These are phyloP conservation scores for Ladona fulva DNA, from an alignment of 1,140 invertebrate species.

Conservation along the genomic window DNA sequence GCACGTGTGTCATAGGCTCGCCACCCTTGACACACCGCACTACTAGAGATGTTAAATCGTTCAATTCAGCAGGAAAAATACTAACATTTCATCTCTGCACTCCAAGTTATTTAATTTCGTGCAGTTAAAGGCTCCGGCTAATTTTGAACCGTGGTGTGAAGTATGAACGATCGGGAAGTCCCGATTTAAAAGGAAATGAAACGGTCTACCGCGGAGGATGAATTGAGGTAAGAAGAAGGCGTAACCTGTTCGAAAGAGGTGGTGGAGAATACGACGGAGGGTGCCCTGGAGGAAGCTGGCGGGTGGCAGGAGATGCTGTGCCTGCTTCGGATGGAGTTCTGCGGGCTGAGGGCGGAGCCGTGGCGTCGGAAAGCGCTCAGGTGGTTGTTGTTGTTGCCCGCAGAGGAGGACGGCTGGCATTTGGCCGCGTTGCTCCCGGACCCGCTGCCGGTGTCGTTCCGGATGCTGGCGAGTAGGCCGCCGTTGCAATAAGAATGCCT, in stretches of 20 bases:
- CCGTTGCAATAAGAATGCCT: conserved; percentile 61
- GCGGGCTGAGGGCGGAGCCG: conserved; percentile 48
- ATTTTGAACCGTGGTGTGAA: too few relatives aligned
- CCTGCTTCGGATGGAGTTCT: conserved; percentile 52
- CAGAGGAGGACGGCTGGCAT: neutral
- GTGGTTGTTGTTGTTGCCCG: conserved; percentile 38
- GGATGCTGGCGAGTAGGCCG: conserved; percentile 43
- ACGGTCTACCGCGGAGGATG: too few relatives aligned
- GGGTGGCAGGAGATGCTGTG: conserved; percentile 12
- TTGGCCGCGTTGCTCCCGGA: conserved; percentile 34
- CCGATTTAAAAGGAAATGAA: too few relatives aligned
- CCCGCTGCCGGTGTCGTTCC: conserved; percentile 58
- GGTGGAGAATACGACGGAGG: neutral
- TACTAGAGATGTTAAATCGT: too few relatives aligned
- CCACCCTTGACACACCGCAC: too few relatives aligned
- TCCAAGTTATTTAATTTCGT: too few relatives aligned
- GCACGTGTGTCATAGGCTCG: too few relatives aligned
- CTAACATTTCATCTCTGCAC: too few relatives aligned
- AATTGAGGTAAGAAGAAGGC: neutral
- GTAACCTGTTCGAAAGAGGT: conserved; percentile 21
- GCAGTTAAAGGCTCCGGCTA: too few relatives aligned
- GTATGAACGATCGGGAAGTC: too few relatives aligned
- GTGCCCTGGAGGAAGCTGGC: neutral
- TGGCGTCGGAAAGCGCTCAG: neutral
- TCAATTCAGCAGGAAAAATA: too few relatives aligned